These are phyloP conservation scores for Pandemis heparana DNA, from an alignment of 2,888 invertebrate genomes.

Conservation along the genomic window DNA sequence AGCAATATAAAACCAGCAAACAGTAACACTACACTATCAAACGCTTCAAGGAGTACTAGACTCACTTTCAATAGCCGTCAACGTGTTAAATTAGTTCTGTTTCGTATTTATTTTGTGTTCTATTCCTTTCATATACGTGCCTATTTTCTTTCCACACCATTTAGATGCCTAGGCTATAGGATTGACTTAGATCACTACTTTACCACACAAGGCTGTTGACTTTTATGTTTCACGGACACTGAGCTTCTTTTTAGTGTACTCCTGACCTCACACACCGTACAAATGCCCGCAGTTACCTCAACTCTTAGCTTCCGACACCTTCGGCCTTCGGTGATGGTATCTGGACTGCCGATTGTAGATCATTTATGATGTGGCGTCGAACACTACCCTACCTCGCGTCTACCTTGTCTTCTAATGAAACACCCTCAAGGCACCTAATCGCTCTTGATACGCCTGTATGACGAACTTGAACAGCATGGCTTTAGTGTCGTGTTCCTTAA, in stretches of 20 bases:
- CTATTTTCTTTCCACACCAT: constrained; percentile 81
- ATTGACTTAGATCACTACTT: constrained; percentile 83
- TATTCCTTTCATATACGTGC: constrained; percentile 76
- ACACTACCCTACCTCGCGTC: constrained; percentile 70
- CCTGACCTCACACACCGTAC: constrained; percentile 85
- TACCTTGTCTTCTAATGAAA: constrained; percentile 67
- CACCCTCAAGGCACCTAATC: constrained; percentile 70
- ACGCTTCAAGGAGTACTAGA: constrained; percentile 83
- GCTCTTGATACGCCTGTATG: constrained; percentile 51
- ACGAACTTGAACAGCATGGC: neutral
- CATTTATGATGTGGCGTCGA: constrained; percentile 70
- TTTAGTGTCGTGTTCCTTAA: constrained; percentile 62
- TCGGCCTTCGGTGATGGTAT: constrained; percentile 78
- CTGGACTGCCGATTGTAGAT: constrained; percentile 64
- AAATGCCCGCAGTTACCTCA: constrained; percentile 86
- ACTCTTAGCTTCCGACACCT: constrained; percentile 84
- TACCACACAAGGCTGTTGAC: constrained; percentile 83
- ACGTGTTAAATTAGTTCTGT: constrained; percentile 82
- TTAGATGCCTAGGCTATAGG: constrained; percentile 85
- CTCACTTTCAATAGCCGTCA: constrained; percentile 81
- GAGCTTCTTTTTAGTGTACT: constrained; percentile 85
- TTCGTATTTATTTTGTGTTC: constrained; percentile 70
- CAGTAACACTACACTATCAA: constrained; percentile 77
- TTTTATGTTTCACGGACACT: constrained; percentile 84
- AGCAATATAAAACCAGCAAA: constrained; percentile 55